Percentiles rank a stretch among this genome's conserved stretches.
Conservation (phyloP, 1,140 invertebrate genomes). For the Drosophila sulfurigaster region DNA sequence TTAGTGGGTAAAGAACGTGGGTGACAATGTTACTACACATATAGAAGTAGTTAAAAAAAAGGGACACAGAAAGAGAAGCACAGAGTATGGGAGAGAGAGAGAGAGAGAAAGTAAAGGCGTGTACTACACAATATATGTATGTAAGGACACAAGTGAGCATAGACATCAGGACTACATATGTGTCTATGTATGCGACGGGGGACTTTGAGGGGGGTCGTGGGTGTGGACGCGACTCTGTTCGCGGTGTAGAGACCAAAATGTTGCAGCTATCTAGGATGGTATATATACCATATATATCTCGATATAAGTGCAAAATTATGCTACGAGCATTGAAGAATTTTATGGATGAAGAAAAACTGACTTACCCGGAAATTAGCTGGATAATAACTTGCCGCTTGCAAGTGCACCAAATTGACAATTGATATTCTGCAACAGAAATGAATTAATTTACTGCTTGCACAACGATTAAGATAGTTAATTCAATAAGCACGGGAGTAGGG, state of each 20-base stretch:
- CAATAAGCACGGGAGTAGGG: neutral
- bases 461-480: too few relatives aligned
- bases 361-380: conserved; percentile 39
- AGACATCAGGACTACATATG: conserved; percentile 14
- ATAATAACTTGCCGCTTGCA: conserved; percentile 31
- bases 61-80: neutral
- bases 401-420: conserved; percentile 35
- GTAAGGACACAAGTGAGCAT: conserved; percentile 23
- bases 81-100: neutral
- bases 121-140: conserved; percentile 10
- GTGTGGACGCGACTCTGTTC: conserved; percentile 44
- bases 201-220: conserved; percentile 25
- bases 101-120: conserved; percentile 26
- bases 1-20: neutral
- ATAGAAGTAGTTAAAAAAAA: neutral
- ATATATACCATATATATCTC: conserved; percentile 22
- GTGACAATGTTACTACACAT: conserved; percentile 6
- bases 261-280: conserved; percentile 38
- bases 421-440: conserved; percentile 26
- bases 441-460: neutral
- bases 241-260: conserved; percentile 67
- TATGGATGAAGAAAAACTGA: neutral
- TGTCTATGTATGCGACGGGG: neutral
- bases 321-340: neutral
- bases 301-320: neutral